Evolutionary conservation across 2,797 vertebrate species (phyloP).

Genomic region (Coluber constrictor): DNA sequence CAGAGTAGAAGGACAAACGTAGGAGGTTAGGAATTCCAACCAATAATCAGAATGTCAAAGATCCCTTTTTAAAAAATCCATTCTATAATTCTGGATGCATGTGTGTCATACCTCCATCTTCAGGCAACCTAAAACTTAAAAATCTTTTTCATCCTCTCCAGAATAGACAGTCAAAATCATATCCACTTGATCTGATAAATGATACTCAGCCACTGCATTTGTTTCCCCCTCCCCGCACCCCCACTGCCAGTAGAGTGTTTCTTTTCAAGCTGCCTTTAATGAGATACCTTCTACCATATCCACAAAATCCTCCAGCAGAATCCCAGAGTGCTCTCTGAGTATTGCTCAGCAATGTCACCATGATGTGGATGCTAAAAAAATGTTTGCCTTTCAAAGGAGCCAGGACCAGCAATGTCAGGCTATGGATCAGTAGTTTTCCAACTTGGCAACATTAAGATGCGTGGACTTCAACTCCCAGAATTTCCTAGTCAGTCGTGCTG

Average conservation of each 20-base stretch:
- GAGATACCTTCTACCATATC: constrained; percentile 59
- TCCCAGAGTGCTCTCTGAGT: constrained; percentile 4
- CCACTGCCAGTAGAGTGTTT: constrained; percentile 52
- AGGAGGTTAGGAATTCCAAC: constrained; percentile 1
- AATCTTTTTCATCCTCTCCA: constrained; percentile 54
- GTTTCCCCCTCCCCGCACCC: constrained; percentile 40
- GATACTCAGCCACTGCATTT: constrained; percentile 49
- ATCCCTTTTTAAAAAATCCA: constrained; percentile 24
- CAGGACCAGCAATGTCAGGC: rapidly evolving
- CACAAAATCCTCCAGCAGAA: constrained; percentile 34
- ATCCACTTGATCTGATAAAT: constrained; percentile 60
- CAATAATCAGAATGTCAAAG: not conserved
- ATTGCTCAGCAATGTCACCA: constrained; percentile 9
- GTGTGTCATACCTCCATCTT: not conserved
- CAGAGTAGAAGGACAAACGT: not conserved
- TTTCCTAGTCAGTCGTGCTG: not conserved
- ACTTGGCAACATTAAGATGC: not conserved
- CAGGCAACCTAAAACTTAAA: constrained; percentile 47
- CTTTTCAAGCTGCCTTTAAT: constrained; percentile 56
- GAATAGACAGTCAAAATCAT: constrained; percentile 64
- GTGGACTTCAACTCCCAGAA: not conserved
- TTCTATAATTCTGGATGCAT: constrained; percentile 23
- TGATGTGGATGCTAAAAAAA: constrained; percentile 1
- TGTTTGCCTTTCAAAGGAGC: not conserved
- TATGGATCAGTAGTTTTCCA: not conserved